Evolutionary conservation across 2,888 invertebrate species (phyloP).

Genomic region (Rhorus exstirpatorius): DNA sequence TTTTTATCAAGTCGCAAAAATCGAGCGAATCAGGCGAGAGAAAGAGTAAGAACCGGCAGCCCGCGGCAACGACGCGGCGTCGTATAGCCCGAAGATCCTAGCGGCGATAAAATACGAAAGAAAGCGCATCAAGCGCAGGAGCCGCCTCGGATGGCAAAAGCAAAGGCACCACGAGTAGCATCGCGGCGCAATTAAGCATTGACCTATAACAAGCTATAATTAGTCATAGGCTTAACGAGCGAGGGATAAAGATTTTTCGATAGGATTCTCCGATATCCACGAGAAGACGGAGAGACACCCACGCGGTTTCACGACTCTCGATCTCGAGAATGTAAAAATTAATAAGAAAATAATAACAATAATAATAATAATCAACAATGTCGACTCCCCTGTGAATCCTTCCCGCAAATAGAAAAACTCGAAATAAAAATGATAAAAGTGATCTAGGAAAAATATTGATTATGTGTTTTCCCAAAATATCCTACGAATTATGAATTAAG

Average conservation of each 20-base stretch:
- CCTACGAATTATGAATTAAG: not conserved
- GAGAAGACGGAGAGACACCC: conserved; percentile 70
- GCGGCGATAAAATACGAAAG: conserved; percentile 79
- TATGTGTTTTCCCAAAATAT: not conserved
- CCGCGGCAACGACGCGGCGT: too few relatives aligned
- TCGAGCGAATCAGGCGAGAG: conserved; percentile 40
- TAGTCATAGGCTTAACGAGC: conserved; percentile 83
- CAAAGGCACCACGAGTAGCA: conserved; percentile 71
- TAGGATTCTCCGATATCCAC: conserved; percentile 76
- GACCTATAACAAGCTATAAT: conserved; percentile 84
- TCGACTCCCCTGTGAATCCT: conserved; percentile 2
- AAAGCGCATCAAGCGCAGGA: conserved; percentile 75
- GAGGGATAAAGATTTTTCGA: conserved; percentile 79
- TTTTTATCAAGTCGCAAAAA: conserved; percentile 23
- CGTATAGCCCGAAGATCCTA: conserved; percentile 77
- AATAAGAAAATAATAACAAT: not conserved
- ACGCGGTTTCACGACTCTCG: conserved; percentile 63
- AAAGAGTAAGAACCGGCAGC: conserved; percentile 35
- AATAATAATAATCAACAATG: not conserved
- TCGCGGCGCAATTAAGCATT: conserved; percentile 80
- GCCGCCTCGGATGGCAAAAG: conserved; percentile 73
- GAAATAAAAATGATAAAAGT: too few relatives aligned
- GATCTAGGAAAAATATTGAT: not conserved
- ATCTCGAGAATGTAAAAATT: conserved; percentile 12
- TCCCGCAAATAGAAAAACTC: not conserved